Base-by-base conservation (phyloP, 2,888 invertebrate species). In the Cecidostiba fungosa region DNA sequence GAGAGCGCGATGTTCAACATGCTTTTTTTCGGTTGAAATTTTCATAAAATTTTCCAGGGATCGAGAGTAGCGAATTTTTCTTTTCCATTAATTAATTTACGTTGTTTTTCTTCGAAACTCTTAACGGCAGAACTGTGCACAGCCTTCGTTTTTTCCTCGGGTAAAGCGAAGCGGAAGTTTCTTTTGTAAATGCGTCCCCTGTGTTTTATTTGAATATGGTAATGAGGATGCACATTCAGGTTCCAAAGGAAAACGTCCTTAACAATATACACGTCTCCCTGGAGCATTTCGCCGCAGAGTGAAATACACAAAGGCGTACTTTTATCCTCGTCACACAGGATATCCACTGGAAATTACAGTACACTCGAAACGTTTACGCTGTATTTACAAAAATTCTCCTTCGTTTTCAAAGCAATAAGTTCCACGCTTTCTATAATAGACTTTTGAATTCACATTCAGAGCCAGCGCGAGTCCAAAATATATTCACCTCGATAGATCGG, bases 151-250 rank as follows among this genome's bases (percentile, higher is more conserved):
- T 26, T 32, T 62, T 36, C 23, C 23, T 59, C 16, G 19, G 76
- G 3, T 16, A 77, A 29, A 50, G 76, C 76, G 76, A 77, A 14
- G 43, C 43, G 23, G 16, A 36, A 77, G 59, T 77, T 77, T 77
- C 77, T 59, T 77, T 29, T 62, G 32, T 50, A 74, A 50, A 29
- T 66, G 66, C 29, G 16, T 43, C 16, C 43, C 43, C 12, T 39
- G 39, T 72, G 72, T n/a, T 43, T 32, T 54, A 77, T 54, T 26
- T 16, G 76, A 77, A 59, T 54, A 77, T 59, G 76, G 23, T 77
- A 77, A 77, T 77, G 54, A 23, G 36, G 36, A n/a, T 47, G 54
- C 54, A 76, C 50, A 36, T 54, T 29, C 76, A 32, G n/a, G 32
- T 36, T 59, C 50, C 47, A 36, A 59, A 77, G 59, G 59, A 54